These are phyloP conservation scores for Yponomeuta malinellus DNA, from an alignment of 2,888 invertebrate genomes.

Conservation along the genomic window DNA sequence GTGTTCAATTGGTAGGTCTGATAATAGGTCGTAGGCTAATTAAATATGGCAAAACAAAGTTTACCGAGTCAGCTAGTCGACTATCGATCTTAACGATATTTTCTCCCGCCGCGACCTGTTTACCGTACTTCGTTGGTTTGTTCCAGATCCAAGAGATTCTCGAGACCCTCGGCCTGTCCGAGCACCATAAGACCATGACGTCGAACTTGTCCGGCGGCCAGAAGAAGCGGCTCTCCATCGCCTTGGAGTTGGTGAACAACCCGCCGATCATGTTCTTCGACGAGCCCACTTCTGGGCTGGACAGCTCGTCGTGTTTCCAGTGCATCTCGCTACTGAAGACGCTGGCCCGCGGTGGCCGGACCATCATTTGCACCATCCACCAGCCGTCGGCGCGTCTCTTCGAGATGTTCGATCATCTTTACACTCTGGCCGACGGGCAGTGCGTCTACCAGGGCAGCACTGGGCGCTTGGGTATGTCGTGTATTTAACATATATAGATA, in stretches of 20 bases:
- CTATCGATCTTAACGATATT: too few species aligned
- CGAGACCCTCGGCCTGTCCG: constrained; percentile 89
- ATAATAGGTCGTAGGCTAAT: too few species aligned
- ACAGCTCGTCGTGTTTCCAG: constrained; percentile 96
- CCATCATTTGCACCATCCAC: constrained; percentile 96
- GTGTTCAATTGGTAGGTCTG: too few species aligned
- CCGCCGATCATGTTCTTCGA: constrained; percentile 99
- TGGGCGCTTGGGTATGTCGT: constrained; percentile 82
- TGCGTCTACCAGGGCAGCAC: constrained; percentile 96
- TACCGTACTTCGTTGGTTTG: too few species aligned
- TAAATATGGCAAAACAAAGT: too few species aligned
- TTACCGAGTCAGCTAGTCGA: too few species aligned
- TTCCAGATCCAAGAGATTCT: constrained; percentile 92
- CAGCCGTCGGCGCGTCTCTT: constrained; percentile 97
- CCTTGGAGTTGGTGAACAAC: constrained; percentile 95
- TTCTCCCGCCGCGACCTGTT: too few species aligned
- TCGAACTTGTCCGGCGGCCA: constrained; percentile 95
- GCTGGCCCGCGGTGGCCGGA: constrained; percentile 91
- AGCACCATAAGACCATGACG: constrained; percentile 92
- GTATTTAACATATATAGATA: too few species aligned
- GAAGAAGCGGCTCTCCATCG: constrained; percentile 95
- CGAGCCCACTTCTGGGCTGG: constrained; percentile 96
- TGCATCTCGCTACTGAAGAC: constrained; percentile 93
- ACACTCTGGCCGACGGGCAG: constrained; percentile 94
- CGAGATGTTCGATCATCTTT: constrained; percentile 97